Conservation (phyloP, 2,113 vertebrate species). For the cattle (Bos taurus) region ARS-UCD2.0 NC_037328.1:129476001-129476500, state of each 20-base stretch:
- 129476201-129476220: too few relatives aligned
- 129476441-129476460: neutral
- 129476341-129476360: too few relatives aligned
- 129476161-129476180: neutral
- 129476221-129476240: too few relatives aligned
- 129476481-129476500: neutral
- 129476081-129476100: neutral
- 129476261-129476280: too few relatives aligned
- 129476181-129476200: too few relatives aligned
- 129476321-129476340: too few relatives aligned
- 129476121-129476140: neutral
- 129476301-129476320: too few relatives aligned
- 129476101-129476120: neutral
- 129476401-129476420: too few relatives aligned
- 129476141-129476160: neutral
- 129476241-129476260: too few relatives aligned
- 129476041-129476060: neutral
- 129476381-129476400: too few relatives aligned
- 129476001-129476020: neutral
- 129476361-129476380: too few relatives aligned
- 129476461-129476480: neutral
- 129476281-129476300: too few relatives aligned
- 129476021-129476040: neutral
- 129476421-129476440: neutral
- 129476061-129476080: neutral